Conservation (phyloP, 2,888 invertebrate genomes). For the Lydus trimaculatus region DNA sequence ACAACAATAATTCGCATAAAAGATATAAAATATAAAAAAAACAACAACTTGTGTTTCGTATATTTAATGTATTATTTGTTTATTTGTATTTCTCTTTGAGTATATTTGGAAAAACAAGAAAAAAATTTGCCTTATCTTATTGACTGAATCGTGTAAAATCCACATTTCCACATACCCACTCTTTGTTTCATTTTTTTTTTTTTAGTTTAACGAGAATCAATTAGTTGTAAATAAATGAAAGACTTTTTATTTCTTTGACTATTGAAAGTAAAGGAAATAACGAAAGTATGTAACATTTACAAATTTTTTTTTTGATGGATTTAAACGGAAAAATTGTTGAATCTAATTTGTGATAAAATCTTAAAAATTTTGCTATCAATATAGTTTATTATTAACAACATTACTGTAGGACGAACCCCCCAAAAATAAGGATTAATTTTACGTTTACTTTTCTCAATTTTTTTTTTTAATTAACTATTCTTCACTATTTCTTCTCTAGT, state of each 20-base stretch:
- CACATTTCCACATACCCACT: neutral
- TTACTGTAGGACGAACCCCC: neutral
- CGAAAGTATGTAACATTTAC: conserved; percentile 23
- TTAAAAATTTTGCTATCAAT: conserved; percentile 23
- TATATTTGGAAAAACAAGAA: neutral
- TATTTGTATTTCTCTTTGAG: neutral
- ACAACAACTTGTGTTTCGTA: too few species aligned
- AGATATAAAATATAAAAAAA: too few species aligned
- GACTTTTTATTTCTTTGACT: conserved; percentile 8
- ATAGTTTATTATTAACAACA: conserved; percentile 18
- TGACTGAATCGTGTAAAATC: conserved; percentile 18
- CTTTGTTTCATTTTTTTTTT: neutral
- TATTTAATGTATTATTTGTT: too few species aligned
- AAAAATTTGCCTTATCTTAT: conserved; percentile 1
- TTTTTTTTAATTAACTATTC: neutral
- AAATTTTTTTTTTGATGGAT: conserved; percentile 3
- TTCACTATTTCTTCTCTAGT: conserved; percentile 1
- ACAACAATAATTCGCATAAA: conserved; percentile 21
- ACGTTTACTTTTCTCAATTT: neutral
- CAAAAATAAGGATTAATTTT: neutral
- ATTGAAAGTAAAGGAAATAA: conserved; percentile 15
- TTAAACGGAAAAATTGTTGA: neutral
- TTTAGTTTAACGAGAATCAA: neutral
- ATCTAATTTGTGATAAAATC: conserved; percentile 10
- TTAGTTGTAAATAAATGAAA: neutral